Conservation (phyloP, 2,888 invertebrate genomes). For the Drosophila pseudotakahashii region DNA sequence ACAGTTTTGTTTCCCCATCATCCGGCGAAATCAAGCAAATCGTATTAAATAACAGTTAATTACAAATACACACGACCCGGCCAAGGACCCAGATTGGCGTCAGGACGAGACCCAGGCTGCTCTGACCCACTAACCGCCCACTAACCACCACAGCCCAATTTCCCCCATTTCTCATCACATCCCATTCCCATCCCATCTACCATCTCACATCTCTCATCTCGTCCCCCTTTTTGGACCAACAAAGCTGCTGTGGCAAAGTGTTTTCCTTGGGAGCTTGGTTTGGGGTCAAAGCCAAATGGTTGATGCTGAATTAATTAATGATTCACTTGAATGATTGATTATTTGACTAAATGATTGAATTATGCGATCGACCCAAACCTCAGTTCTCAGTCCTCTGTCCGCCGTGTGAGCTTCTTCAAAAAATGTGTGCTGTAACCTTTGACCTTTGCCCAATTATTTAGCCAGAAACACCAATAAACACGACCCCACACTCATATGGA, state of each 20-base stretch:
- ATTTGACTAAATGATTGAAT: constrained; percentile 72
- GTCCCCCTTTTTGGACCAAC: neutral
- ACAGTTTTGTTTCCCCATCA: constrained; percentile 42
- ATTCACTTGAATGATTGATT: constrained; percentile 73
- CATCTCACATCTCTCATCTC: too few species aligned
- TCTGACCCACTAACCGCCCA: neutral
- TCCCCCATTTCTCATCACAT: neutral
- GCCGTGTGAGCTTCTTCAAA: too few species aligned
- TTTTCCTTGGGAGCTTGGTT: constrained; percentile 40
- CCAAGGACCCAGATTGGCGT: constrained; percentile 6
- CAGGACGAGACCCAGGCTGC: neutral
- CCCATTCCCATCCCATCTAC: too few species aligned
- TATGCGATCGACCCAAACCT: constrained; percentile 51
- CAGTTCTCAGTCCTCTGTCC: neutral
- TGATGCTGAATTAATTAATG: constrained; percentile 70
- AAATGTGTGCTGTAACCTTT: constrained; percentile 50
- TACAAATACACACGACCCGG: constrained; percentile 61
- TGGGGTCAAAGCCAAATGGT: constrained; percentile 67
- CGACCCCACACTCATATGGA: constrained; percentile 14
- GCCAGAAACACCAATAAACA: constrained; percentile 67
- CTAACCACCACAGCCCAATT: neutral
- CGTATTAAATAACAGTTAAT: constrained; percentile 78
- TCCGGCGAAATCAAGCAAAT: constrained; percentile 66
- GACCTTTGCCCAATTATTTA: constrained; percentile 73
- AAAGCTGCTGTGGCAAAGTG: neutral